Evolutionary conservation across 2,888 invertebrate species (phyloP), one percentile per base, ranked within the genome.

Genomic region (Microplitis deprimator): DNA sequence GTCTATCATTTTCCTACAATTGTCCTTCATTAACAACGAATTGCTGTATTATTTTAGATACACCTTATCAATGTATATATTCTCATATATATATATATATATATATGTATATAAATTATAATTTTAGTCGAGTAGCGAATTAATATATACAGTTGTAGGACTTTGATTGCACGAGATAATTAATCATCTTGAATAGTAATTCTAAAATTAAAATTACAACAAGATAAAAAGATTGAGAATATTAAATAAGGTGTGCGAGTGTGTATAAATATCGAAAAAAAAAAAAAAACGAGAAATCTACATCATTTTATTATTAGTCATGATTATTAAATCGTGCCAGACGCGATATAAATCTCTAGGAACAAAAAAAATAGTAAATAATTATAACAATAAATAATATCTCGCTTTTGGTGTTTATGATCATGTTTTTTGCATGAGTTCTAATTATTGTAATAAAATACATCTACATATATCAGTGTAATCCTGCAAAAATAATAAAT

Each of bases 241-340:
- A 50, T 50, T 8, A 13, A 8, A 50, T 5, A 50, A 50, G 29
- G 29, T 29, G 50, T 50, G 13, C 50, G 50, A 50, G 50, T 13
- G 50, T 50, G 50, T 50, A 62, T 13, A 62, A n/a, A 16, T 62
- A 59, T 59, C 59, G 10, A 62, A 3, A 7, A 20, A 8, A 65
- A 20, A 8, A 65, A 17, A 65, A 65, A 5, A 10, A 29, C 50
- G 65, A 65, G 38, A 65, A 65, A 65, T 65, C 29, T 29, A 29
- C 38, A 65, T 65, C 65, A 65, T 65, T 38, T 20, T 29, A 80
- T 80, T 80, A 81, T 80, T 75, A 80, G 76, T 68, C 71, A 73
- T 76, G 79, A 69, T 82, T 81, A 82, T 81, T 81, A 82, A 82
- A 81, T 80, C 81, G 79, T 75, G 73, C 74, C 72, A 74, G 77